A percentile compares a stretch with the other conserved stretches of the same genome.
Evolutionary conservation across 2,888 invertebrate species (phyloP).

Genomic region (Drepanosiphum platanoidis): DNA sequence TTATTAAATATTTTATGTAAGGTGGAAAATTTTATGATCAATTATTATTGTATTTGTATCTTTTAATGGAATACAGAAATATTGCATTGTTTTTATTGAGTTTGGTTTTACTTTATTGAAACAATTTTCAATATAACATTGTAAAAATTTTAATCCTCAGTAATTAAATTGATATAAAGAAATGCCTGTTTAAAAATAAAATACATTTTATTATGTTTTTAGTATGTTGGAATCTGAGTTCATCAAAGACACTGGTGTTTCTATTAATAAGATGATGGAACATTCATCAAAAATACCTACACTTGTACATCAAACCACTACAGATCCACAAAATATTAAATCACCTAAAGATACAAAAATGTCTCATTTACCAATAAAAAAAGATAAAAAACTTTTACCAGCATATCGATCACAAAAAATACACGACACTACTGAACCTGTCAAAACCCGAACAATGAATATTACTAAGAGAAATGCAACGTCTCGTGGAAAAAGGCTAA

Average conservation of each 20-base stretch:
- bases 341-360: conserved; percentile 25
- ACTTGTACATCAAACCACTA: conserved; percentile 10
- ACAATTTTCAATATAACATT: no score
- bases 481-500: conserved; percentile 38
- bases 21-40: no score
- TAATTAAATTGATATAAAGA: no score
- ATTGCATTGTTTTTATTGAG: no score
- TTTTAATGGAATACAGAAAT: no score
- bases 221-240: conserved; percentile 58
- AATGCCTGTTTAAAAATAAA: no score
- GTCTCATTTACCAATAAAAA: conserved; percentile 48
- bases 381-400: background rate
- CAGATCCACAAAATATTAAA: conserved; percentile 10
- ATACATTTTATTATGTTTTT: background rate
- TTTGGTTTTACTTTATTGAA: no score
- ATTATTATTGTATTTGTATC: no score
- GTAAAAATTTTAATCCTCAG: no score
- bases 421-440: conserved; percentile 12
- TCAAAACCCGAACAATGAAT: conserved; percentile 27
- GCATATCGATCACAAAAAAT: conserved; percentile 1
- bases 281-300: conserved; percentile 58
- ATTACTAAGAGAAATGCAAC: conserved; percentile 27
- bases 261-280: conserved; percentile 57
- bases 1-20: no score
- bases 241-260: conserved; percentile 58